Percentiles rank a stretch among this genome's conserved stretches.
Evolutionary conservation across 1,140 invertebrate species (phyloP).

Genomic region (Lepidurus couesii): DNA sequence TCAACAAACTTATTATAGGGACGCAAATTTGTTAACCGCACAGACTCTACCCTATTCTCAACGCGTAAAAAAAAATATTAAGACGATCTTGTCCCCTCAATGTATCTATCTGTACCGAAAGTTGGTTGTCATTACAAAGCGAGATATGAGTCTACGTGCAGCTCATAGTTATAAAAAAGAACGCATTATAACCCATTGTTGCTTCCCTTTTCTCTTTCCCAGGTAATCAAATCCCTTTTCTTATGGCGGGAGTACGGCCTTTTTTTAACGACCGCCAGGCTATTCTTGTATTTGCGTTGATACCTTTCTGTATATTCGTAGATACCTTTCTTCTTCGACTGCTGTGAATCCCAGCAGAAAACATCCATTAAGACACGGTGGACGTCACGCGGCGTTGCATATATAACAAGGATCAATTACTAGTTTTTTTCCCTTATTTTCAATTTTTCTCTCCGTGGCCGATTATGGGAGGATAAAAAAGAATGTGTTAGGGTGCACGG

Average conservation of each 20-base stretch:
- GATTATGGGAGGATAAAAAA: background rate
- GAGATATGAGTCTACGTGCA: background rate
- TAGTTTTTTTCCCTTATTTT: background rate
- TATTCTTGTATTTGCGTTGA: background rate
- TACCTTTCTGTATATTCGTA: background rate
- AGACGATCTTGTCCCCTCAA: no score
- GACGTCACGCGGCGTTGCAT: slow-evolving; percentile 14
- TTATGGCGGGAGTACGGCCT: background rate
- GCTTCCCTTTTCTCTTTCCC: background rate
- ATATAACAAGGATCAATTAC: slow-evolving; percentile 19
- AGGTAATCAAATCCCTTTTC: background rate
- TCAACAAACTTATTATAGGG: no score
- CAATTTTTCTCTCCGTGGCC: background rate
- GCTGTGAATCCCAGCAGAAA: background rate
- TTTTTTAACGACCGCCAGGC: background rate
- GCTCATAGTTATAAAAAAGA: background rate
- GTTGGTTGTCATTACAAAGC: no score
- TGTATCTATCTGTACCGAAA: no score
- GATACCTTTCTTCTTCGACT: background rate
- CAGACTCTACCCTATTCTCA: no score
- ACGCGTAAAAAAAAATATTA: no score
- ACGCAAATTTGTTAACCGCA: no score
- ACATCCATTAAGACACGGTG: slow-evolving; percentile 15
- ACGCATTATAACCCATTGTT: background rate
- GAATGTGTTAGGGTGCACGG: background rate